Evolutionary conservation across 2,888 invertebrate genomes (phyloP), one percentile per base, ranked within the genome.

Genomic region (Rambutsinella grinnellia): DNA sequence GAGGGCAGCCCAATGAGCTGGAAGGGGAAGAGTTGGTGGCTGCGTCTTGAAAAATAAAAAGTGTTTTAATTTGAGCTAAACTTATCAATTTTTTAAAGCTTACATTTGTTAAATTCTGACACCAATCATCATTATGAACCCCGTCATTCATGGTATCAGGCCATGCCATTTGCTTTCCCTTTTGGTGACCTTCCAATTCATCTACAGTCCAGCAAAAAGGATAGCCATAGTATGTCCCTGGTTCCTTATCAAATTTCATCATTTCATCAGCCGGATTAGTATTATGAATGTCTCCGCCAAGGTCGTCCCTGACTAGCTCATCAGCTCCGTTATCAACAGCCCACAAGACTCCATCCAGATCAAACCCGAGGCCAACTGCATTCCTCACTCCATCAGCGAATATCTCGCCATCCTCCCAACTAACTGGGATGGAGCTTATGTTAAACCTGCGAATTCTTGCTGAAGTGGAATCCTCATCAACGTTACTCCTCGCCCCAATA

Each of bases 231-330:
- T 77, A 67, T 2, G 67, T 60, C 2, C 82, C 82, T n/a, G 67
- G 47, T 24, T 72, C 57, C 10, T 54, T 13, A 53, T 78, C 76
- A 54, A 77, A 80, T 47, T 75, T 68, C 23, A 79, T 78, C 57
- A 82, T 17, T 28, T 81, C 81, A 17, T 82, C 82, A 10, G 79
- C 80, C 13, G 82, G 82, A 61, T 82, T 82, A 27, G 68, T 70
- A 56, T 80, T 80, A 53, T 81, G 81, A 66, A 82, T 81, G 23
- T 82, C 80, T 21, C 79, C 81, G 2, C 80, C 82, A 15, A 82
- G 49, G 49, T 82, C 82, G 0, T 60, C 65, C 3, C 82, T 51
- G 56, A 66, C 72, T 15, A 80, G 54, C 36, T 69, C 69, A 44
- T 76, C 76, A n/a, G 76, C 74, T 19, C 76, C 79, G 21, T 79